Percentiles rank a stretch among this genome's conserved stretches.
These are phyloP conservation scores for Phrynosoma platyrhinos DNA, from an alignment of 2,113 vertebrate genomes.

Conservation along the genomic window DNA sequence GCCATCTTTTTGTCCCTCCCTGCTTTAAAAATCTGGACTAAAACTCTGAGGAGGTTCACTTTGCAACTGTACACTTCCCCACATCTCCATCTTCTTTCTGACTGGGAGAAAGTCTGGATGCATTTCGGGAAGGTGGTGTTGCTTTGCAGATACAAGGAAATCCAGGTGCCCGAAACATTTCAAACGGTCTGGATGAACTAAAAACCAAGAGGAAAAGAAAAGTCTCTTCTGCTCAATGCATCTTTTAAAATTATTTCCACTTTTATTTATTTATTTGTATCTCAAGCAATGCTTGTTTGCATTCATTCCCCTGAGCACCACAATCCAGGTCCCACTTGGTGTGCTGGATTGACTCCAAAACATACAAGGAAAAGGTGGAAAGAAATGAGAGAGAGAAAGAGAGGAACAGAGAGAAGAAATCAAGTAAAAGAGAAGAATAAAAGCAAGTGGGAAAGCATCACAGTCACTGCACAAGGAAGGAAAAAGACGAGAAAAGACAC, in stretches of 20 bases:
- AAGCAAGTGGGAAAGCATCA: neutral
- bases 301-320: constrained; percentile 76
- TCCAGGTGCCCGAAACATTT: too few relatives aligned
- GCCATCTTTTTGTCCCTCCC: too few relatives aligned
- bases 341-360: constrained; percentile 49
- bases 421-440: neutral
- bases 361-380: neutral
- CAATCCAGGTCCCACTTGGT: constrained; percentile 80
- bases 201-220: neutral
- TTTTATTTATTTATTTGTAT: constrained; percentile 28
- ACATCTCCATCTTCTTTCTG: too few relatives aligned
- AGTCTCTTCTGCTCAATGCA: constrained; percentile 56
- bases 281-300: constrained; percentile 48
- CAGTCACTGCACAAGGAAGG: neutral
- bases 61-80: too few relatives aligned
- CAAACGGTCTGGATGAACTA: too few relatives aligned
- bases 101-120: too few relatives aligned
- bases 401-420: neutral
- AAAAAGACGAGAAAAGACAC: neutral
- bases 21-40: too few relatives aligned
- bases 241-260: constrained; percentile 13
- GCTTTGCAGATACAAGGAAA: too few relatives aligned
- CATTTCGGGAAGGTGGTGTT: too few relatives aligned
- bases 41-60: too few relatives aligned
- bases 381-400: too few relatives aligned